A percentile compares a stretch with the other conserved stretches of the same genome.
Conservation (phyloP, 2,797 vertebrate species). For the Nyctalus aviator region DNA sequence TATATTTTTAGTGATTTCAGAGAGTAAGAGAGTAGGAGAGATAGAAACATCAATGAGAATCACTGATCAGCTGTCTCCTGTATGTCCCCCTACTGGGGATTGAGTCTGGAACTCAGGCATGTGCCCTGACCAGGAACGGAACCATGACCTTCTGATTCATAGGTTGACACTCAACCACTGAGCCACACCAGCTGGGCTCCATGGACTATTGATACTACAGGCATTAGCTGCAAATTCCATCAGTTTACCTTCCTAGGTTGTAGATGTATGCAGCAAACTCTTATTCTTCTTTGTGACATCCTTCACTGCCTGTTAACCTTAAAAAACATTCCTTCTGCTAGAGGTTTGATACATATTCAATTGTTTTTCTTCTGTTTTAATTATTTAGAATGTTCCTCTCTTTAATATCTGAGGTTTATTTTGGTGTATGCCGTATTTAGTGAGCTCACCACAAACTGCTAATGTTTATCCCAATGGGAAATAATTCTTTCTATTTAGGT, state of each 20-base stretch:
- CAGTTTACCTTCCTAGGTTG: not conserved
- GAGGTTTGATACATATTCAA: not conserved
- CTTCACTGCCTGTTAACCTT: not conserved
- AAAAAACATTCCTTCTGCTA: constrained; percentile 7
- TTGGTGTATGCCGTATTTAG: not conserved
- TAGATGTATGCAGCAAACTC: not conserved
- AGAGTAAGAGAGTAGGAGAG: no score
- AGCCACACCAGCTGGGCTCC: no score
- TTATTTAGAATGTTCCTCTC: constrained; percentile 25
- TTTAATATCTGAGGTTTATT: constrained; percentile 15
- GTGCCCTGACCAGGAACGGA: no score
- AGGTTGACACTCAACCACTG: no score
- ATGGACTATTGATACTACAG: not conserved
- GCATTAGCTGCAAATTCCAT: not conserved
- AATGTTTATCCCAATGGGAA: not conserved
- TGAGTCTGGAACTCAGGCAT: no score
- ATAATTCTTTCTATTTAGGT: not conserved
- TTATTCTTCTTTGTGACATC: not conserved
- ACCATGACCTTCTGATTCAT: no score
- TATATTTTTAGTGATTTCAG: no score
- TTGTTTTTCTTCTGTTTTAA: constrained; percentile 2
- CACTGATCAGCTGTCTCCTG: no score
- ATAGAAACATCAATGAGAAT: no score
- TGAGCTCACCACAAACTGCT: not conserved
- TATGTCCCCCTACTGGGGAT: no score